A percentile compares a stretch with the other conserved stretches of the same genome.
Evolutionary conservation across 2,113 vertebrate genomes (phyloP).

Genomic region (Toxostoma redivivum): DNA sequence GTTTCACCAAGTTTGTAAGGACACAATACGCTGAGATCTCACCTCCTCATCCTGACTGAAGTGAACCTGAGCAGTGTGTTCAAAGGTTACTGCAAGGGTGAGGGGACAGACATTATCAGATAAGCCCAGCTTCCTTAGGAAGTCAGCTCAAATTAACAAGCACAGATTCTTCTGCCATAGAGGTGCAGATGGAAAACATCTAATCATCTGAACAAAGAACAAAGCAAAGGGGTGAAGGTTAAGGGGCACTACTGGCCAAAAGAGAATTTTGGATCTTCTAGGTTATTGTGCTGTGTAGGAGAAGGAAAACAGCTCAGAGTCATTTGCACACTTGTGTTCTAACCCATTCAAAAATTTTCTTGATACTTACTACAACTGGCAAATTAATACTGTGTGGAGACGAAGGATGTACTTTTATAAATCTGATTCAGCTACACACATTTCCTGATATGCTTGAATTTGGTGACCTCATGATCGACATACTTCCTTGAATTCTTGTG

Average conservation of each 20-base stretch:
- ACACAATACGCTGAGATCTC: not conserved
- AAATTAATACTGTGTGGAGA: not conserved
- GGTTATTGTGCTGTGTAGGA: not conserved
- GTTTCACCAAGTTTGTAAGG: not conserved
- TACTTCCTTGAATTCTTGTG: conserved; percentile 46
- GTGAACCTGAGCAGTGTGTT: not conserved
- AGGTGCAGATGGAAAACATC: conserved; percentile 41
- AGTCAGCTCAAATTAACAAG: conserved; percentile 30
- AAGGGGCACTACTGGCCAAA: not conserved
- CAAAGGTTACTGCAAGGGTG: conserved; percentile 25
- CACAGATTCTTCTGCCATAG: not conserved
- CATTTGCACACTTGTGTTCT: not conserved
- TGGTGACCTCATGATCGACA: not conserved
- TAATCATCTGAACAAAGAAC: conserved; percentile 51
- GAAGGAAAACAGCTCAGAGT: not conserved
- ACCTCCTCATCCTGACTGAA: not conserved
- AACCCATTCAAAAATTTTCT: conserved; percentile 12
- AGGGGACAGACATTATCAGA: conserved; percentile 27
- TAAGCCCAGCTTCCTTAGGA: conserved; percentile 45
- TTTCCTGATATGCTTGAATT: conserved; percentile 15
- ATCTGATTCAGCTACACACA: not conserved
- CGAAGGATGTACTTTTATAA: not conserved
- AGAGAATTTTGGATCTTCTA: not conserved
- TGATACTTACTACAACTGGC: not conserved
- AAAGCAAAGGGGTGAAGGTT: conserved; percentile 38